Conservation (phyloP, 2,797 vertebrate genomes). For the Cyclopterus lumpus region DNA sequence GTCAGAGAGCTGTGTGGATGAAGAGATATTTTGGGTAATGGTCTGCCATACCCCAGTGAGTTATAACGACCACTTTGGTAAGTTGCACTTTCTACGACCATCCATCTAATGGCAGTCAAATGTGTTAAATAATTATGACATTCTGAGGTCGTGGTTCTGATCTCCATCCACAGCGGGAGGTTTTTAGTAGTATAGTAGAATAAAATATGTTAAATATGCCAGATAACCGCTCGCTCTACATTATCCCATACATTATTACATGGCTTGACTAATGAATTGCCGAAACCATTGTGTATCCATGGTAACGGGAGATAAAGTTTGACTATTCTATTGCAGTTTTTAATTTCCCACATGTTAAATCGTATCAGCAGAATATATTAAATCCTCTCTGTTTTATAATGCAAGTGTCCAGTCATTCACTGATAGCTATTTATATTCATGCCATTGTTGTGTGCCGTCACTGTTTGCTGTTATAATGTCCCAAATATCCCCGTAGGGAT, state of each 20-base stretch:
- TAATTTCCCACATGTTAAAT: not conserved
- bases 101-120: constrained; percentile 9
- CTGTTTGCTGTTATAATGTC: constrained; percentile 24
- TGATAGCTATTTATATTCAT: not conserved
- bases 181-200: not conserved
- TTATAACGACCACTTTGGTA: not conserved
- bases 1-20: constrained; percentile 24
- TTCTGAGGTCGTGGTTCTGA: not conserved
- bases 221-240: not conserved
- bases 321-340: constrained; percentile 9
- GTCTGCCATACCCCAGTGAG: not conserved
- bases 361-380: not conserved
- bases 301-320: constrained; percentile 35
- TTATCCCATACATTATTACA: not conserved
- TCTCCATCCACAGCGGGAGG: not conserved
- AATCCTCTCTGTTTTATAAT: not conserved
- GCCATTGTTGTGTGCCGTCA: not conserved
- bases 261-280: constrained; percentile 11
- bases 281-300: constrained; percentile 34
- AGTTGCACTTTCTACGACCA: not conserved
- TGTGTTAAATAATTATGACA: not conserved
- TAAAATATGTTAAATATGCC: not conserved
- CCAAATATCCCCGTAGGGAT: constrained; percentile 36
- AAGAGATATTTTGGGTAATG: constrained; percentile 24
- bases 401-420: not conserved